Percentiles rank a stretch among this genome's conserved stretches.
phyloP scores from a whole-genome alignment of 2,797 vertebrate species.

The Phoeniculus purpureus region DNA sequence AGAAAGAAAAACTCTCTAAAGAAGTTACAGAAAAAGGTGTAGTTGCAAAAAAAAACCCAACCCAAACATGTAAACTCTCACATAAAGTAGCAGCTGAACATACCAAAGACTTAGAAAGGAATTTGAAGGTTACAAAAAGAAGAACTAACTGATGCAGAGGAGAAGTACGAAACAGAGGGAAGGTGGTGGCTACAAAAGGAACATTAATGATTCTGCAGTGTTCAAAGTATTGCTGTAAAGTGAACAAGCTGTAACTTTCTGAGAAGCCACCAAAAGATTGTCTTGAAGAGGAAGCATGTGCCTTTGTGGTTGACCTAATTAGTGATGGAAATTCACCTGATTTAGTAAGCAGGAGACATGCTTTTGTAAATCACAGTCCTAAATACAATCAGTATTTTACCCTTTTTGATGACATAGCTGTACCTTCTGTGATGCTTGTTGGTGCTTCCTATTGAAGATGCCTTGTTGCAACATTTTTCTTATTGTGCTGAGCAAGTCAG shows the following conservation, averaged over 20 bases:
- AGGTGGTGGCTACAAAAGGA: neutral
- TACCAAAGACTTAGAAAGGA: neutral
- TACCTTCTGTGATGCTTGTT: neutral
- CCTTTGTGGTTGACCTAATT: slow-evolving; percentile 53
- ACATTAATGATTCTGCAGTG: neutral
- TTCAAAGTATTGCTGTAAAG: neutral
- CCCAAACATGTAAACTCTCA: neutral
- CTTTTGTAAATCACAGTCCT: neutral
- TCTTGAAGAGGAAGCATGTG: slow-evolving; percentile 27
- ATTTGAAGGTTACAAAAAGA: neutral
- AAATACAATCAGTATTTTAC: neutral
- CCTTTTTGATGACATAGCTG: neutral
- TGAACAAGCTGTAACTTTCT: slow-evolving; percentile 8
- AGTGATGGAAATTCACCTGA: neutral
- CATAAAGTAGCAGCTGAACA: neutral
- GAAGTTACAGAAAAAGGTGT: neutral
- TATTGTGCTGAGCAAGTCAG: neutral
- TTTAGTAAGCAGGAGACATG: neutral
- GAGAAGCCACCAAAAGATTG: slow-evolving; percentile 13
- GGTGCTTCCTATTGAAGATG: neutral
- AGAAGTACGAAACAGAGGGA: neutral
- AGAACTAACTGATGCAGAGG: neutral
- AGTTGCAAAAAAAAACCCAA: neutral
- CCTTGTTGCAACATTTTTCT: neutral
- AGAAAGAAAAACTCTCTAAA: neutral